Base-by-base conservation (phyloP, 2,113 vertebrate genomes). In the Poeciliopsis occidentalis region DNA sequence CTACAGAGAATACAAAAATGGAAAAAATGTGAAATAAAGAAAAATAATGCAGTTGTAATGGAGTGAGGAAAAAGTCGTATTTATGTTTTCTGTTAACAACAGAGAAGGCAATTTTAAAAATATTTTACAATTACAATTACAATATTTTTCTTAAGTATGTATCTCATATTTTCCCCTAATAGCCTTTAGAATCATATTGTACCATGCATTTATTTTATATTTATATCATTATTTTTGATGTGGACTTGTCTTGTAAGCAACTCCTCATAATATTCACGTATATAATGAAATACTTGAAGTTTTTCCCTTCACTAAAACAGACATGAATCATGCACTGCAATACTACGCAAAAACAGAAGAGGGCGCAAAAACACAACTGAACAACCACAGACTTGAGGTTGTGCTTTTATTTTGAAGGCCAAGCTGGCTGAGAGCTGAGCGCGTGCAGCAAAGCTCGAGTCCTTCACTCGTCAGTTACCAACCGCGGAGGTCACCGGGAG, bases 321-420 rank as follows among this genome's bases (percentile, higher is more conserved):
- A 17, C 5, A 19, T 10, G 17, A 57, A 54, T 30, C 7, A 30
- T 11, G 13, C 1, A n/a, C 10, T 65, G 75, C 69, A 67, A 62
- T 85, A 62, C 47, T 1, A 1, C 0, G 41, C 1, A 2, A 4
- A 2, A 0, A 60, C 81, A 1, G 1, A 0, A 0, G 78, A 39
- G 37, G 83, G 75, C 60, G 83, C 57, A 4, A 0, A 41, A 61
- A n/a, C 34, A 1, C 66, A 37, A 29, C 3, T 8, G 44, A 5
- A 69, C 0, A 8, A 4, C 7, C 2, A 22, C 0, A 73, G 0
- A 0, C 1, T 1, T 4, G 2, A 32, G 0, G 44, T 19, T 19
- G 44, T 65, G 81, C 82, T 83, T 75, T 91, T 89, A 88, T 76
- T 88, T 72, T 91, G 89, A 84, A 84, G 71, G 32, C 41, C 57